These are phyloP conservation scores for Notodonta dromedarius DNA, from an alignment of 2,888 invertebrate species.

Conservation along the genomic window DNA sequence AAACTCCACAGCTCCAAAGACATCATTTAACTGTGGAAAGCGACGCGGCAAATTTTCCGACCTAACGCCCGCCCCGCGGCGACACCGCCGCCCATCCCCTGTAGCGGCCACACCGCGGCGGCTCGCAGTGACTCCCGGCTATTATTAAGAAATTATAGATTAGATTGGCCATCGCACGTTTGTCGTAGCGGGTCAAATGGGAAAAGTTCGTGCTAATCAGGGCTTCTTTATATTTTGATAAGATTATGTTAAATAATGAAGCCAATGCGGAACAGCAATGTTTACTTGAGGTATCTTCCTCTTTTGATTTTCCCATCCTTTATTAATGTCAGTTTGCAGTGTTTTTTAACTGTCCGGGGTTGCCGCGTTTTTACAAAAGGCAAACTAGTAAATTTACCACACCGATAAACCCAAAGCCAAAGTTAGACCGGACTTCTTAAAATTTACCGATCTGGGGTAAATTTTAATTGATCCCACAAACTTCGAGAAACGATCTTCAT, in stretches of 20 bases:
- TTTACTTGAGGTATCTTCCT: too few species aligned
- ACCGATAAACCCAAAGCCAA: too few species aligned
- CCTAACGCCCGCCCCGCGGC: conserved; percentile 15
- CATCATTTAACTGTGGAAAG: conserved; percentile 18
- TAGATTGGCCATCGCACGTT: conserved; percentile 38
- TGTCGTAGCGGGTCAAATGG: conserved; percentile 36
- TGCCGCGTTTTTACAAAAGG: too few species aligned
- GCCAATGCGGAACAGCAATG: not conserved
- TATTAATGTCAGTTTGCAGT: too few species aligned
- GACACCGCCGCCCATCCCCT: not conserved
- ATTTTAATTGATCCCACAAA: too few species aligned
- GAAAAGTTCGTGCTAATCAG: conserved; percentile 41
- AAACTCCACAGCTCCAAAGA: conserved; percentile 6
- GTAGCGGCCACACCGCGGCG: not conserved
- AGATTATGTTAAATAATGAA: conserved; percentile 7
- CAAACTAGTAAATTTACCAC: too few species aligned
- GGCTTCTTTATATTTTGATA: conserved; percentile 37
- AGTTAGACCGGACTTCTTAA: too few species aligned
- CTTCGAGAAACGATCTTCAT: too few species aligned
- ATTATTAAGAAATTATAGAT: conserved; percentile 45
- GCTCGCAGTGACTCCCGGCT: conserved; percentile 19
- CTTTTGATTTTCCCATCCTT: too few species aligned
- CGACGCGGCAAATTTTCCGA: conserved; percentile 37
- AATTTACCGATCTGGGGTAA: too few species aligned
- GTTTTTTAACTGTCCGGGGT: too few species aligned